Evolutionary conservation across 2,113 vertebrate genomes (phyloP).

Genomic region (Ia io): DNA sequence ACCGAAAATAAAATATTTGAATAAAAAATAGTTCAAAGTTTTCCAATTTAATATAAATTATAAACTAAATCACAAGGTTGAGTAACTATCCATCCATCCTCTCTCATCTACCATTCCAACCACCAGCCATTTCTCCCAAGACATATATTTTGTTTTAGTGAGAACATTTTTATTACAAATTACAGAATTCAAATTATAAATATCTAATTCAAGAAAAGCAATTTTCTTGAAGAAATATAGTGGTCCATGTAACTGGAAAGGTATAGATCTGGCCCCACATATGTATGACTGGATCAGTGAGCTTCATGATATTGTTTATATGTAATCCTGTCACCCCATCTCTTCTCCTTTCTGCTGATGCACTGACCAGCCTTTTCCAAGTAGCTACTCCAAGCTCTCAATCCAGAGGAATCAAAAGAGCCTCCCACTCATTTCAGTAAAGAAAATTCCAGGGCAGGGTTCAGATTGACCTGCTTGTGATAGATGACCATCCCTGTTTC

Average conservation of each 20-base stretch:
- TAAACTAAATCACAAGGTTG: not conserved
- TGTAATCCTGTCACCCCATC: not conserved
- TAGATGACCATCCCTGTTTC: fast-evolving
- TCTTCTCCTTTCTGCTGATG: not conserved
- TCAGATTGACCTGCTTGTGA: not conserved
- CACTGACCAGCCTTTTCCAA: not conserved
- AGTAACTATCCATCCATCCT: not conserved
- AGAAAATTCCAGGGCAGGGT: not conserved
- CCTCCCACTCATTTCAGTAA: not conserved
- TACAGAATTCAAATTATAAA: not conserved
- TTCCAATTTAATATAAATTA: not conserved
- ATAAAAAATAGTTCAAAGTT: not conserved
- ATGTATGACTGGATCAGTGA: not conserved
- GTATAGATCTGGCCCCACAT: not conserved
- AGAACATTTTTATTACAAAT: not conserved
- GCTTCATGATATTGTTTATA: not conserved
- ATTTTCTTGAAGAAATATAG: not conserved
- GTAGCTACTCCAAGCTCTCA: not conserved
- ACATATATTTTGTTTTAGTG: not conserved
- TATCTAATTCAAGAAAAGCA: not conserved
- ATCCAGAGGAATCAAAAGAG: not conserved
- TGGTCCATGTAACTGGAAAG: not conserved
- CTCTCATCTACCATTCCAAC: not conserved
- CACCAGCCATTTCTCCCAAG: not conserved
- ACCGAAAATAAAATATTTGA: not conserved